Percentiles rank a stretch among this genome's conserved stretches.
These are phyloP conservation scores for Agrotis exclamationis DNA, from an alignment of 2,888 invertebrate species.

Conservation along the genomic window DNA sequence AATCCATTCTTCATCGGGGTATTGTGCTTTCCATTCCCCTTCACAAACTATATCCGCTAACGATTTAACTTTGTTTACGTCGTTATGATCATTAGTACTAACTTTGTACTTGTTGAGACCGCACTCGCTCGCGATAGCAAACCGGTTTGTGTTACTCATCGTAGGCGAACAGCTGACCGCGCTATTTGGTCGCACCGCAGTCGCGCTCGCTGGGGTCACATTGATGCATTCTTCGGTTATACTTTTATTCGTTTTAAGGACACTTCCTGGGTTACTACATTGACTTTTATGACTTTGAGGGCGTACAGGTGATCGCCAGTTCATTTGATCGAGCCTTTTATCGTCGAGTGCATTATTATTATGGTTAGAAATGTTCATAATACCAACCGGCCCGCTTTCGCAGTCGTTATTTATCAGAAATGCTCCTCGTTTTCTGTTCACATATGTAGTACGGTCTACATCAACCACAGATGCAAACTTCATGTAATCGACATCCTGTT, in stretches of 20 bases:
- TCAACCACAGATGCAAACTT: no score
- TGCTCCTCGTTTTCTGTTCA: no score
- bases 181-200: no score
- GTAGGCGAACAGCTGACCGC: no score
- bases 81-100: neutral
- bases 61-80: neutral
- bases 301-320: neutral
- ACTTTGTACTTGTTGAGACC: no score
- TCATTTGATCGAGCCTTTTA: neutral
- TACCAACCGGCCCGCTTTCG: no score
- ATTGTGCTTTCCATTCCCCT: slow-evolving; percentile 3
- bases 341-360: neutral
- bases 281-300: neutral
- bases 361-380: no score
- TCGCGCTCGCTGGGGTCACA: no score
- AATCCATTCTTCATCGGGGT: neutral
- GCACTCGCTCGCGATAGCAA: no score
- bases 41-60: neutral
- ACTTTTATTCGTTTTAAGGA: neutral
- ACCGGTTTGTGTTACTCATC: neutral
- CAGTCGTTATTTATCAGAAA: no score
- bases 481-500: no score
- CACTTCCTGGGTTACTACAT: neutral
- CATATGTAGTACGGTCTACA: no score
- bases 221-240: neutral